phyloP scores from a whole-genome alignment of 2,797 vertebrate species.

The Falco columbarius region DNA sequence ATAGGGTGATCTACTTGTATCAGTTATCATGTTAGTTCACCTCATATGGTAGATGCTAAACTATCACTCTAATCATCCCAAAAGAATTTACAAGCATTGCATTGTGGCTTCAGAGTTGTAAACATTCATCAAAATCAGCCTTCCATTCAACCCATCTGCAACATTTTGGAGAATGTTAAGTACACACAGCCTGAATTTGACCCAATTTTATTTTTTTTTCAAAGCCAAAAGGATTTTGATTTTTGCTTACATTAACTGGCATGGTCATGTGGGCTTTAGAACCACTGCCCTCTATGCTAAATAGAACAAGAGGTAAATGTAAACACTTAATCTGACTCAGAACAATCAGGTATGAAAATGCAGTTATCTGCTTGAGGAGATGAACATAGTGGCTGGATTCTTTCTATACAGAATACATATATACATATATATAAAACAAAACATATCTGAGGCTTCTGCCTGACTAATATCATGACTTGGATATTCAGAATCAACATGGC shows the following conservation, averaged over 20 bases:
- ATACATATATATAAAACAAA: not conserved
- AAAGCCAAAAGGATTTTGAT: not conserved
- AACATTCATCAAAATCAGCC: not conserved
- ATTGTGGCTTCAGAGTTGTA: not conserved
- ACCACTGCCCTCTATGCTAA: not conserved
- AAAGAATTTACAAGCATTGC: not conserved
- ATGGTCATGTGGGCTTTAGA: not conserved
- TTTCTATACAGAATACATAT: not conserved
- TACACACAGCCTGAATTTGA: not conserved
- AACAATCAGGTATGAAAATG: not conserved
- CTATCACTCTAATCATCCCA: not conserved
- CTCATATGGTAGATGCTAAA: not conserved
- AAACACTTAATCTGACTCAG: not conserved
- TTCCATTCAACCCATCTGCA: not conserved
- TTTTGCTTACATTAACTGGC: not conserved
- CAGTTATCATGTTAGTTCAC: not conserved
- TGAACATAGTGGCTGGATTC: not conserved
- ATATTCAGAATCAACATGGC: not conserved
- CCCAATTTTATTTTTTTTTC: not conserved
- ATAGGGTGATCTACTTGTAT: not conserved
- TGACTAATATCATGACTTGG: not conserved
- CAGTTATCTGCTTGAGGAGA: not conserved
- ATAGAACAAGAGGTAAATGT: not conserved
- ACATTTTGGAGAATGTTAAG: not conserved
- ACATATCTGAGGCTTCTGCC: not conserved